Conservation (phyloP, 2,797 vertebrate genomes). For the Hoplostethus atlanticus region DNA sequence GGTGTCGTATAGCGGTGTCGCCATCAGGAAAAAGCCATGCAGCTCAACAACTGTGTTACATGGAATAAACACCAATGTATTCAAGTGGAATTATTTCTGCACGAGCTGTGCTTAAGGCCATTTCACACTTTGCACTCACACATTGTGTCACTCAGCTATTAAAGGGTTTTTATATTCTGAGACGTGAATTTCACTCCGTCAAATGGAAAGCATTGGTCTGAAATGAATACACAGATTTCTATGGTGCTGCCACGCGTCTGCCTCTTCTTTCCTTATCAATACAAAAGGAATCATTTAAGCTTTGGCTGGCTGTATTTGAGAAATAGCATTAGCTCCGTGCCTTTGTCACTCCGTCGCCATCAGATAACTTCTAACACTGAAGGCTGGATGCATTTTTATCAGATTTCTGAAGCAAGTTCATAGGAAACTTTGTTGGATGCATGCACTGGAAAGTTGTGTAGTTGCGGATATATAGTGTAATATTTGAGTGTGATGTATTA, state of each 20-base stretch:
- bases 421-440: not conserved
- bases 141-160: not conserved
- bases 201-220: not conserved
- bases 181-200: not conserved
- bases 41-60: not conserved
- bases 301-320: constrained; percentile 21
- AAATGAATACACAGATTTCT: constrained; percentile 14
- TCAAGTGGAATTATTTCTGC: not conserved
- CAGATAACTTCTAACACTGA: constrained; percentile 42
- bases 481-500: not conserved
- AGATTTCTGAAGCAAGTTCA: constrained; percentile 33
- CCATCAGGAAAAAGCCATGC: constrained; percentile 14
- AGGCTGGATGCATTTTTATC: constrained; percentile 37
- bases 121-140: not conserved
- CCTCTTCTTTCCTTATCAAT: constrained; percentile 3
- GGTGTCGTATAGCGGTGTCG: not conserved
- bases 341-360: constrained; percentile 14
- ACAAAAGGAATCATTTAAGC: constrained; percentile 22
- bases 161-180: not conserved
- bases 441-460: too few relatives aligned
- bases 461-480: not conserved
- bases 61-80: not conserved
- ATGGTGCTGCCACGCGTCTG: not conserved
- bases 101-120: not conserved
- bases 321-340: constrained; percentile 16